Evolutionary conservation across 2,888 invertebrate species (phyloP).

Genomic region (Venustoraphidia nigricollis): DNA sequence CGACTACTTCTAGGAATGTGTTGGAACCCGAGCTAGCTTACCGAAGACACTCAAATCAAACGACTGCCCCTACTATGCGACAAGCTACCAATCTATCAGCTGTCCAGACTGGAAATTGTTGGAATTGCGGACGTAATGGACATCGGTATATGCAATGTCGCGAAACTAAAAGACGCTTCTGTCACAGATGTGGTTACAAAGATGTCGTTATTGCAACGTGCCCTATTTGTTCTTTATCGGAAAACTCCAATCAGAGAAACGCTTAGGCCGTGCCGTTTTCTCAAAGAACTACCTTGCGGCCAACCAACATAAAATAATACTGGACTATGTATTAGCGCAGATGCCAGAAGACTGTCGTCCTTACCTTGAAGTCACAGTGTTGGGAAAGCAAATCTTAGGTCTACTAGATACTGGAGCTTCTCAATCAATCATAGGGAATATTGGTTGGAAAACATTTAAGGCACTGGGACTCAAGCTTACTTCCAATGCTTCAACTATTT

Average conservation of each 20-base stretch:
- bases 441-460: not conserved
- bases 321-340: conserved; percentile 1
- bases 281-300: too few relatives aligned
- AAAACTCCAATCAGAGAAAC: too few relatives aligned
- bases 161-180: not conserved
- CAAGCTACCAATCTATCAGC: too few relatives aligned
- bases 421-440: not conserved
- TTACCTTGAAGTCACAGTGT: conserved; percentile 3
- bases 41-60: too few relatives aligned
- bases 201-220: not conserved
- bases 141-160: too few relatives aligned
- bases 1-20: too few relatives aligned
- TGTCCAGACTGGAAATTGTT: too few relatives aligned
- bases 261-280: too few relatives aligned
- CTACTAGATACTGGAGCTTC: conserved; percentile 3
- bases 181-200: not conserved
- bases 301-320: too few relatives aligned
- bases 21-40: too few relatives aligned
- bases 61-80: too few relatives aligned
- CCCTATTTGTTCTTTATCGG: conserved; percentile 1
- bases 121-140: too few relatives aligned
- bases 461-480: not conserved
- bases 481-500: not conserved
- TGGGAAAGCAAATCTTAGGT: conserved; percentile 3
- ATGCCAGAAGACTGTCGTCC: conserved; percentile 2